Evolutionary conservation across 1,140 invertebrate genomes (phyloP).

Genomic region (Penaeus japonicus): DNA sequence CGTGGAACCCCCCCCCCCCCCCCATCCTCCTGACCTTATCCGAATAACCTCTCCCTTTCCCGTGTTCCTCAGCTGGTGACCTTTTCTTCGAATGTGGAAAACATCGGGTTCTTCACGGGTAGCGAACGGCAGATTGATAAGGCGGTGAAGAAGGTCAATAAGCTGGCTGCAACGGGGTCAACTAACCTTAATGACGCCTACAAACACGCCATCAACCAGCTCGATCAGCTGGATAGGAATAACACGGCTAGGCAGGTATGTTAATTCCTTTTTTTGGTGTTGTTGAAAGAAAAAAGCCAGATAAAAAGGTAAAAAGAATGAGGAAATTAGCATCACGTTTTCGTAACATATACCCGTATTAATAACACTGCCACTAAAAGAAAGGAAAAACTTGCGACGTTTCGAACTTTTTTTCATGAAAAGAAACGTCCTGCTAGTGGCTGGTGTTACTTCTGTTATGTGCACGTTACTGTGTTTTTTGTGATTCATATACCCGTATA

Average conservation of each 20-base stretch:
- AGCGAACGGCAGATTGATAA: background rate
- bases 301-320: too few species aligned
- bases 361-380: too few species aligned
- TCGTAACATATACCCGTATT: too few species aligned
- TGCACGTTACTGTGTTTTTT: too few species aligned
- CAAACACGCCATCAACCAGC: background rate
- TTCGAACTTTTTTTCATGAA: too few species aligned
- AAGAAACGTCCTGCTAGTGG: too few species aligned
- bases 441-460: too few species aligned
- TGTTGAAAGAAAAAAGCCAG: background rate
- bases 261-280: background rate
- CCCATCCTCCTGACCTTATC: too few species aligned
- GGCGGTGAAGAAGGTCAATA: background rate
- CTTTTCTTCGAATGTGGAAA: slow-evolving; percentile 23
- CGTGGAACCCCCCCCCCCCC: too few species aligned
- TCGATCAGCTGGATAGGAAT: background rate
- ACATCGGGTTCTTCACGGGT: background rate
- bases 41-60: background rate
- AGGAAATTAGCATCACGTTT: too few species aligned
- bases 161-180: background rate
- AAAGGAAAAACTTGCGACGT: too few species aligned
- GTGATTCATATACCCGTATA: too few species aligned
- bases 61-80: background rate
- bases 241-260: slow-evolving; percentile 14
- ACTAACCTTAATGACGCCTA: slow-evolving; percentile 19